phyloP scores from a whole-genome alignment of 1,140 invertebrate genomes.

The Bombus haemorrhoidalis region DNA sequence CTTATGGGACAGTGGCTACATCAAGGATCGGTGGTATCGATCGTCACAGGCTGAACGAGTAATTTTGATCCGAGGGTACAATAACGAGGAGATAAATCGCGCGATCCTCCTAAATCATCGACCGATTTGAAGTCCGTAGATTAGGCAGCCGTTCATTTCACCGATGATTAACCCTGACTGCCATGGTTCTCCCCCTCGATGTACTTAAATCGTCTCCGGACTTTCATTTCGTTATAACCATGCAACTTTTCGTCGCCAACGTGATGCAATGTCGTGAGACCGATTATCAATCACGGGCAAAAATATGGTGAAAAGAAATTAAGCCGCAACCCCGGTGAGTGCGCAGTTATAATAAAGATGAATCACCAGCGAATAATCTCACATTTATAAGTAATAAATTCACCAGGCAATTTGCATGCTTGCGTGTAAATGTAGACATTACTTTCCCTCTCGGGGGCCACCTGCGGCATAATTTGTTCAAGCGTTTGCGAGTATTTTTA shows the following conservation, averaged over 20 bases:
- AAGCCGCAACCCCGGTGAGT: constrained; percentile 34
- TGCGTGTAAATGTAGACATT: constrained; percentile 44
- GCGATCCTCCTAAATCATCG: constrained; percentile 38
- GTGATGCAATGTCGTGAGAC: not conserved
- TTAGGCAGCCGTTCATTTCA: constrained; percentile 37
- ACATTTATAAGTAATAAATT: constrained; percentile 69
- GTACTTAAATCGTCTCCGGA: not conserved
- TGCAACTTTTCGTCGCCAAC: constrained; percentile 6
- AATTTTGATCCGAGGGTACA: constrained; percentile 21
- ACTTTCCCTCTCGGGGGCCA: constrained; percentile 18
- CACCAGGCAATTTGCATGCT: constrained; percentile 60
- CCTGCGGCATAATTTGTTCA: constrained; percentile 41
- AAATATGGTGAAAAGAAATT: constrained; percentile 61
- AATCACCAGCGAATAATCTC: constrained; percentile 63
- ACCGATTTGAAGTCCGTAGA: constrained; percentile 16
- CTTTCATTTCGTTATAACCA: constrained; percentile 9
- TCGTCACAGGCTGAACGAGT: not conserved
- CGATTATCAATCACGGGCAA: constrained; percentile 56
- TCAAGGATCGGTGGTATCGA: not conserved
- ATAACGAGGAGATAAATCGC: constrained; percentile 31
- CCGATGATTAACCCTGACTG: constrained; percentile 9
- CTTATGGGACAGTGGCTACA: not conserved
- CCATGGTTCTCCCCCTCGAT: not conserved
- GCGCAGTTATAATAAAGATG: constrained; percentile 64
- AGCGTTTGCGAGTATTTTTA: constrained; percentile 7